A percentile compares a stretch with the other conserved stretches of the same genome.
These are phyloP conservation scores for Drosophila ficusphila DNA, from an alignment of 1,140 invertebrate genomes.

Conservation along the genomic window DNA sequence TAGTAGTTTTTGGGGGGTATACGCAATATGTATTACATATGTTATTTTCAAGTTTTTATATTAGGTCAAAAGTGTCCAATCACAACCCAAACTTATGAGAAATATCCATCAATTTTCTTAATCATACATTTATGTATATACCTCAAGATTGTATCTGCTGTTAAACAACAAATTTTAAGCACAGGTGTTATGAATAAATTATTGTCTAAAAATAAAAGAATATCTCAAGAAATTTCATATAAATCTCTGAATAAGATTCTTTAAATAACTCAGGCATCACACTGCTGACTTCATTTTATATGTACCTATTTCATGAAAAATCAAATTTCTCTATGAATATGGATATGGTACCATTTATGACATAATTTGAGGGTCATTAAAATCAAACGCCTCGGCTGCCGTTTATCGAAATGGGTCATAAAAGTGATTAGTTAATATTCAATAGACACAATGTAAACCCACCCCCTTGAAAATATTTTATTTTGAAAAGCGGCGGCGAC, in stretches of 20 bases:
- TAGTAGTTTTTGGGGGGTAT: no score
- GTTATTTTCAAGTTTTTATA: no score
- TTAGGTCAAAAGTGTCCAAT: no score
- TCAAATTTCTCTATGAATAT: not conserved
- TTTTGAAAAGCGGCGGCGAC: not conserved
- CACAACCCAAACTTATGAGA: no score
- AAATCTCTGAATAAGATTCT: slow-evolving; percentile 21
- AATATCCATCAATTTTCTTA: no score
- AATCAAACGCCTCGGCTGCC: slow-evolving; percentile 11
- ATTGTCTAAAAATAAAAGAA: not conserved
- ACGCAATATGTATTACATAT: no score
- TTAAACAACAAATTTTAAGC: no score
- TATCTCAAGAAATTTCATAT: not conserved
- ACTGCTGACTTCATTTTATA: slow-evolving; percentile 5
- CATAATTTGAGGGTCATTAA: slow-evolving; percentile 27
- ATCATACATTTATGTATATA: no score
- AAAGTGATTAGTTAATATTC: slow-evolving; percentile 37
- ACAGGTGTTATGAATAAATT: not conserved
- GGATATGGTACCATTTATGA: slow-evolving; percentile 30
- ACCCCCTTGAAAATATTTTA: not conserved
- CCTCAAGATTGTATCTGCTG: no score
- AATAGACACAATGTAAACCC: slow-evolving; percentile 7
- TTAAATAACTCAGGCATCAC: slow-evolving; percentile 20
- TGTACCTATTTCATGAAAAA: slow-evolving; percentile 2
- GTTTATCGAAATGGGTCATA: slow-evolving; percentile 22